phyloP scores from a whole-genome alignment of 2,797 vertebrate species.

The Synaphobranchus kaupii region DNA sequence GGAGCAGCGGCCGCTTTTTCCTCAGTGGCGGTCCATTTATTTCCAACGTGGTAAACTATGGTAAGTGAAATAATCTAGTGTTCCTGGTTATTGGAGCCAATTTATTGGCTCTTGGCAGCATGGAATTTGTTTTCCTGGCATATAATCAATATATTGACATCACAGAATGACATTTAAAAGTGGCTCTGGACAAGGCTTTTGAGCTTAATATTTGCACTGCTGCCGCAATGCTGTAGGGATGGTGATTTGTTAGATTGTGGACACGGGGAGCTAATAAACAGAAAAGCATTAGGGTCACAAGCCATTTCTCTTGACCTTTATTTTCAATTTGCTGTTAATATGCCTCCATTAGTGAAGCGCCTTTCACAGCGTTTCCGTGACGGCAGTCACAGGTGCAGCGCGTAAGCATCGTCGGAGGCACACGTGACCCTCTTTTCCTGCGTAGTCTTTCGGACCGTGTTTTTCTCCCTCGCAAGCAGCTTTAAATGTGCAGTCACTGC shows the following conservation, averaged over 20 bases:
- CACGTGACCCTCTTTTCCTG: not conserved
- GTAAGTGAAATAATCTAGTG: constrained; percentile 23
- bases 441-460: not conserved
- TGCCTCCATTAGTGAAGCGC: constrained; percentile 64
- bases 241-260: constrained; percentile 69
- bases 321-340: constrained; percentile 74
- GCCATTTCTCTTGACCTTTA: constrained; percentile 78
- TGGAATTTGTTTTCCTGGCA: constrained; percentile 59
- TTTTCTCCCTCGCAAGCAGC: not conserved
- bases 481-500: not conserved
- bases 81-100: constrained; percentile 50
- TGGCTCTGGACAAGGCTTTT: constrained; percentile 42
- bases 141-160: constrained; percentile 73
- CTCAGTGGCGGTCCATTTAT: not conserved
- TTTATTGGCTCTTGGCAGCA: constrained; percentile 55
- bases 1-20: not conserved
- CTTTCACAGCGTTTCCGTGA: constrained; percentile 47
- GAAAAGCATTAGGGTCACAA: constrained; percentile 60
- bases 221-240: constrained; percentile 53
- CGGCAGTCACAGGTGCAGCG: not conserved
- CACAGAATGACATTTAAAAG: constrained; percentile 72
- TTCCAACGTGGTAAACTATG: not conserved
- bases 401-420: not conserved
- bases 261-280: constrained; percentile 67
- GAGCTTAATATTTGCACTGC: constrained; percentile 63